These are phyloP conservation scores for Biston stratarius DNA, from an alignment of 2,888 invertebrate species.

Conservation along the genomic window DNA sequence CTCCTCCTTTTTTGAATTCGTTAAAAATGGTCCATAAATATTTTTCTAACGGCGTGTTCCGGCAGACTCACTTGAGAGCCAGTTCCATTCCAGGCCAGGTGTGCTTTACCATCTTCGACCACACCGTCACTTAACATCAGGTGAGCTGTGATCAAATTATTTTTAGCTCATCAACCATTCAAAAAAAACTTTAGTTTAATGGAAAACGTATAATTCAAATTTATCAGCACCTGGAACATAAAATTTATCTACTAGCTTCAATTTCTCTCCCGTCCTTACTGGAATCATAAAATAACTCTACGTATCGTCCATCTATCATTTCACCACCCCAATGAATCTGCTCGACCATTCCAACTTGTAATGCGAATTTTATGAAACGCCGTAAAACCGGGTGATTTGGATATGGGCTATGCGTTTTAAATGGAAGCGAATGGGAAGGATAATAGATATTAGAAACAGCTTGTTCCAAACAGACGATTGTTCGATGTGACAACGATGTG, in stretches of 20 bases:
- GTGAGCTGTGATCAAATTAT: too few relatives aligned
- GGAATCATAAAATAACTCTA: constrained; percentile 21
- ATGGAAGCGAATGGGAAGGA: not conserved
- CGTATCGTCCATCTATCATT: constrained; percentile 30
- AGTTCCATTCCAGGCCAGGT: too few relatives aligned
- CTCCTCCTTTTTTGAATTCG: too few relatives aligned
- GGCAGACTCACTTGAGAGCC: too few relatives aligned
- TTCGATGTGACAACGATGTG: too few relatives aligned
- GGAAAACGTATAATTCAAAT: not conserved
- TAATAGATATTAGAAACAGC: not conserved
- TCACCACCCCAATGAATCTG: constrained; percentile 29
- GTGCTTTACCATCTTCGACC: too few relatives aligned
- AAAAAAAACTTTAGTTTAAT: not conserved
- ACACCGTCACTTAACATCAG: too few relatives aligned
- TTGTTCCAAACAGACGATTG: too few relatives aligned
- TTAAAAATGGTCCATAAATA: too few relatives aligned
- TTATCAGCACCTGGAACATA: not conserved
- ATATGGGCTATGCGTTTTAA: constrained; percentile 22
- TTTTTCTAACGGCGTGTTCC: too few relatives aligned
- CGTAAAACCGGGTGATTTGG: constrained; percentile 37
- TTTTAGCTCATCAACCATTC: too few relatives aligned
- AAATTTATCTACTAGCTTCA: not conserved
- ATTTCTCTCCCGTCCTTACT: not conserved
- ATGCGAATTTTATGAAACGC: constrained; percentile 41
- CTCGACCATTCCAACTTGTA: constrained; percentile 34